Evolutionary conservation across 1,140 invertebrate genomes (phyloP).

Genomic region (Maniola jurtina): DNA sequence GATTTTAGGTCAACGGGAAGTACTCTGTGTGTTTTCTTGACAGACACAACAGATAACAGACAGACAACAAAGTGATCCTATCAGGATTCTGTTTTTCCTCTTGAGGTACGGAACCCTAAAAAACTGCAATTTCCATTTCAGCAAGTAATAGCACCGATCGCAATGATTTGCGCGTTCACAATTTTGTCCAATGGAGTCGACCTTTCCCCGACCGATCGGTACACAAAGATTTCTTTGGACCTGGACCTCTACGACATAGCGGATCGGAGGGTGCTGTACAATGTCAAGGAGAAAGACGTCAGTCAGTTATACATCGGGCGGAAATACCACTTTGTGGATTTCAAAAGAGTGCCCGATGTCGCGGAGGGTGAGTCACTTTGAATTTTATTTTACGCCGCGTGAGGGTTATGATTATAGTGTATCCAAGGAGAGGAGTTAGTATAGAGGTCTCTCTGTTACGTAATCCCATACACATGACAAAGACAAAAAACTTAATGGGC

Average conservation of each 20-base stretch:
- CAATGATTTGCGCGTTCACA: constrained; percentile 35
- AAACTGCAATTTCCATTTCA: constrained; percentile 28
- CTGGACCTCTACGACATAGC: constrained; percentile 35
- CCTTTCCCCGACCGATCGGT: neutral
- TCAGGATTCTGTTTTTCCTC: too few species aligned
- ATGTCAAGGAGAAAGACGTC: constrained; percentile 2
- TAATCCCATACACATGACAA: too few species aligned
- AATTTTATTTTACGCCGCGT: neutral
- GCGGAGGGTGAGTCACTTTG: constrained; percentile 28
- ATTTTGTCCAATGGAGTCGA: constrained; percentile 16
- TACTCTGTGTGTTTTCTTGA: too few species aligned
- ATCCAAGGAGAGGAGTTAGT: too few species aligned
- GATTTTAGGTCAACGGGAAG: too few species aligned
- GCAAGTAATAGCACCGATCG: constrained; percentile 47
- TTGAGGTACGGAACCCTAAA: too few species aligned
- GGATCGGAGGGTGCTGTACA: constrained; percentile 32
- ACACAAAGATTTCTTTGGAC: constrained; percentile 18
- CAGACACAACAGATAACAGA: too few species aligned
- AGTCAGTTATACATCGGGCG: constrained; percentile 5
- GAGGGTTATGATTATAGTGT: too few species aligned
- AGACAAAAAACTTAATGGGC: too few species aligned
- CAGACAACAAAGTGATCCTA: too few species aligned
- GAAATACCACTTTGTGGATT: constrained; percentile 22
- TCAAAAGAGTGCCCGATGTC: constrained; percentile 28
- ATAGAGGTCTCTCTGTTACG: too few species aligned